Evolutionary conservation across 2,797 vertebrate species (phyloP).

Genomic region (Syngnathus acus): DNA sequence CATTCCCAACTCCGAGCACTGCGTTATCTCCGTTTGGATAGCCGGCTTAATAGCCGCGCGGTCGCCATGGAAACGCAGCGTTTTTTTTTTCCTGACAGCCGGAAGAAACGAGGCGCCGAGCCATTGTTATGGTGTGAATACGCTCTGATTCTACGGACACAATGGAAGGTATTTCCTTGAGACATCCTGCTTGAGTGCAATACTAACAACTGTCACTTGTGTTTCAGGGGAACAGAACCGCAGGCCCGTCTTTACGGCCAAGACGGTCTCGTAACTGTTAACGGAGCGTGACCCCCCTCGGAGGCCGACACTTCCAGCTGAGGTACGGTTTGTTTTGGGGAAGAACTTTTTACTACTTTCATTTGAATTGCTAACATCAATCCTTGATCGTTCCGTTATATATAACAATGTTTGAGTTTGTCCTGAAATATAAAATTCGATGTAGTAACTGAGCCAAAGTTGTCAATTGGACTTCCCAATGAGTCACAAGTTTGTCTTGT

Average conservation of each 20-base stretch:
- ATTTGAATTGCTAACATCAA: too few relatives aligned
- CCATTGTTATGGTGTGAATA: conserved; percentile 48
- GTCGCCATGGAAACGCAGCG: conserved; percentile 66
- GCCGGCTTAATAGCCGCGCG: conserved; percentile 55
- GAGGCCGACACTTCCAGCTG: conserved; percentile 32
- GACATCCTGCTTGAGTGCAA: conserved; percentile 9
- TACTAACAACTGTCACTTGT: conserved; percentile 20
- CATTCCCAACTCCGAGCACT: conserved; percentile 38
- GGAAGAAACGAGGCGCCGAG: conserved; percentile 48
- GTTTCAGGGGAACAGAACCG: conserved; percentile 22
- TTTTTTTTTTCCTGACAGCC: conserved; percentile 42
- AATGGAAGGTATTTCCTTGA: conserved; percentile 17
- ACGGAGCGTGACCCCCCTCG: conserved; percentile 23
- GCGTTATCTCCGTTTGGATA: conserved; percentile 61
- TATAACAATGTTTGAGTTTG: too few relatives aligned
- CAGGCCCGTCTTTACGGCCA: conserved; percentile 7
- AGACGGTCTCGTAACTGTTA: conserved; percentile 25
- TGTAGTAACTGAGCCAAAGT: background rate
- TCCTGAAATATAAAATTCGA: background rate
- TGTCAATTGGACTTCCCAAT: conserved; percentile 7
- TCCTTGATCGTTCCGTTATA: too few relatives aligned
- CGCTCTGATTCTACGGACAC: conserved; percentile 26
- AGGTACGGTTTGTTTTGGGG: background rate
- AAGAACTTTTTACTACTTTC: background rate
- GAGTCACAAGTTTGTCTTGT: conserved; percentile 21